phyloP scores from a whole-genome alignment of 2,113 vertebrate species.

The Equus przewalskii region DNA sequence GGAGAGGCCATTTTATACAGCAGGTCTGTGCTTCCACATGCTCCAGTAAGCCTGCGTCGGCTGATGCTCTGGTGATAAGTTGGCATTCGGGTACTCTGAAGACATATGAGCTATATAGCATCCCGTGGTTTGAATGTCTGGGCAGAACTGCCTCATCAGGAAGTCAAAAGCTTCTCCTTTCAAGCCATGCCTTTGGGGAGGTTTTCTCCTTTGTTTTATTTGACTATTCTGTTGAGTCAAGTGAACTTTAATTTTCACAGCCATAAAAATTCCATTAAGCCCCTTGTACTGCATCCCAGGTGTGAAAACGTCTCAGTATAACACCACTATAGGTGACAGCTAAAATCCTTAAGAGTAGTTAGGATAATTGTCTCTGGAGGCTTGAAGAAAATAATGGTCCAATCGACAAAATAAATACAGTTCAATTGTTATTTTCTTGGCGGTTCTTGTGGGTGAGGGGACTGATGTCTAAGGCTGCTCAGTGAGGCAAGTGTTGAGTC shows the following conservation, averaged over 20 bases:
- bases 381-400: constrained; percentile 57
- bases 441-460: background rate
- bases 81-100: constrained; percentile 57
- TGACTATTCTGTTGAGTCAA: constrained; percentile 64
- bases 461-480: background rate
- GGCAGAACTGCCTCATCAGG: constrained; percentile 64
- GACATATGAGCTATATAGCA: constrained; percentile 66
- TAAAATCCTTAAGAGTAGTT: constrained; percentile 67
- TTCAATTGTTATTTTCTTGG: background rate
- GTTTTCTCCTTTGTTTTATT: constrained; percentile 62
- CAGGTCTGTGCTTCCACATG: constrained; percentile 67
- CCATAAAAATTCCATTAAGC: constrained; percentile 69
- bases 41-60: background rate
- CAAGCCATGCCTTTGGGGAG: background rate
- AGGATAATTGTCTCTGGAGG: constrained; percentile 63
- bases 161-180: constrained; percentile 63
- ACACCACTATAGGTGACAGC: constrained; percentile 38
- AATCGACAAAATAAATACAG: constrained; percentile 24
- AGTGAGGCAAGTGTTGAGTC: background rate
- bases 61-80: constrained; percentile 74
- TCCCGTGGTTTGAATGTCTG: constrained; percentile 76
- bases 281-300: constrained; percentile 59
- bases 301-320: constrained; percentile 59
- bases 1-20: constrained; percentile 80
- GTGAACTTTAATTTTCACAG: constrained; percentile 76